Evolutionary conservation across 2,888 invertebrate species (phyloP).

Genomic region (Drosophila neotestacea): DNA sequence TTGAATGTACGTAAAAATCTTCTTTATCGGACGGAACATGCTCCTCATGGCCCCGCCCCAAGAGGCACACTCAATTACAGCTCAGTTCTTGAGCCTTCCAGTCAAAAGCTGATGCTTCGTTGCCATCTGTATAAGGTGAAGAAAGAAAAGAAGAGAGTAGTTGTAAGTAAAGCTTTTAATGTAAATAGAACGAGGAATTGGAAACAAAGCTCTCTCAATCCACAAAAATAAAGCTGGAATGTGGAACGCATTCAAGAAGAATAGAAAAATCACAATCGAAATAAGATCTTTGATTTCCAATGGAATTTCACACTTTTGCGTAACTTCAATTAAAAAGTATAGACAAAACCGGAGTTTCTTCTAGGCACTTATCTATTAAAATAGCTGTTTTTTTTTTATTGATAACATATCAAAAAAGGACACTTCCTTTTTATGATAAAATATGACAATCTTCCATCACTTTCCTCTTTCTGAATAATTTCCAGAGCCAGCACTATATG

Average conservation of each 20-base stretch:
- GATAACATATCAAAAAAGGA: too few relatives aligned
- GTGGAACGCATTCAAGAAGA: too few relatives aligned
- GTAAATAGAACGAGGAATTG: too few relatives aligned
- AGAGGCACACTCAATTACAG: slow-evolving; percentile 13
- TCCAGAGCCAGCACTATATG: slow-evolving; percentile 14
- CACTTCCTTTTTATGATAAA: not conserved
- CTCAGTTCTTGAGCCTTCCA: slow-evolving; percentile 32
- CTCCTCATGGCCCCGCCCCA: slow-evolving; percentile 55
- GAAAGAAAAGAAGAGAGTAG: not conserved
- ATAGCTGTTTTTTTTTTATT: too few relatives aligned
- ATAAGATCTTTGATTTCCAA: not conserved
- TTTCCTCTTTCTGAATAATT: not conserved
- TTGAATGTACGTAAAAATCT: slow-evolving; percentile 84
- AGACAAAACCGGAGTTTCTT: too few relatives aligned
- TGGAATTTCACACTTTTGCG: not conserved
- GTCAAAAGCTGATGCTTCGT: slow-evolving; percentile 22
- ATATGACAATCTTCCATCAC: not conserved
- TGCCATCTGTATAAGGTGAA: slow-evolving; percentile 33
- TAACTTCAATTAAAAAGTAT: not conserved
- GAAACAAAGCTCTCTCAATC: not conserved
- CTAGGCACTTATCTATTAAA: not conserved
- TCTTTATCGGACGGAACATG: slow-evolving; percentile 85
- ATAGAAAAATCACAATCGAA: too few relatives aligned
- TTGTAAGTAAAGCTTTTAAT: not conserved
- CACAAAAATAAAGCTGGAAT: not conserved